phyloP scores from a whole-genome alignment of 2,113 vertebrate genomes.

The Hypanus sabinus region DNA sequence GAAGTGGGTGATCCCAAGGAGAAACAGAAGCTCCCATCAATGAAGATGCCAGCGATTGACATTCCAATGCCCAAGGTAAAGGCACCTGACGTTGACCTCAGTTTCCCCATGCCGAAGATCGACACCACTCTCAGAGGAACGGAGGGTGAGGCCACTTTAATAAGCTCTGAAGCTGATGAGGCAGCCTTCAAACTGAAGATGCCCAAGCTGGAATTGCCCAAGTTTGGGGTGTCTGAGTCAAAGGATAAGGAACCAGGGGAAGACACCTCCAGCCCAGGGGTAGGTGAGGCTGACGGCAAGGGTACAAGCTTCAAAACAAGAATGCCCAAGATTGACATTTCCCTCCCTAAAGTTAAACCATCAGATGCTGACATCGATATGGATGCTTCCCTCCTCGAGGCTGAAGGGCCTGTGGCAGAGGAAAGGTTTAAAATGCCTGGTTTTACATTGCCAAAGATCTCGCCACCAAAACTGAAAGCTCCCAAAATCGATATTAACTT shows the following conservation, averaged over 20 bases:
- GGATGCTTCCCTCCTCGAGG: slow-evolving; percentile 39
- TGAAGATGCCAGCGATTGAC: slow-evolving; percentile 55
- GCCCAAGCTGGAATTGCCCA: slow-evolving; percentile 49
- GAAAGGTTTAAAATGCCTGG: slow-evolving; percentile 50
- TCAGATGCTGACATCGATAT: slow-evolving; percentile 35
- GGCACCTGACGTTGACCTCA: slow-evolving; percentile 48
- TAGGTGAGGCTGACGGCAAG: slow-evolving; percentile 39
- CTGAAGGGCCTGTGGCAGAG: slow-evolving; percentile 45
- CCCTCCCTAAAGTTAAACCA: slow-evolving; percentile 47
- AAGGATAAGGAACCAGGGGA: slow-evolving; percentile 39
- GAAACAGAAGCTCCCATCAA: slow-evolving; percentile 51
- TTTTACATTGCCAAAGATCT: slow-evolving; percentile 47
- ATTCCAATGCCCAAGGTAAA: slow-evolving; percentile 60
- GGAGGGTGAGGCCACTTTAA: slow-evolving; percentile 19
- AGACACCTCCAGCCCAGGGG: background rate
- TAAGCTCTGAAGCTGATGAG: slow-evolving; percentile 38
- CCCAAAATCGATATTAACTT: slow-evolving; percentile 52
- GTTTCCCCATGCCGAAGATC: slow-evolving; percentile 53
- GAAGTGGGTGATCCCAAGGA: slow-evolving; percentile 38
- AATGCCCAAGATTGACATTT: slow-evolving; percentile 48
- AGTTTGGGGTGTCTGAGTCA: slow-evolving; percentile 42
- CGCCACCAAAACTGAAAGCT: slow-evolving; percentile 42
- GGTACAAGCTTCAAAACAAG: slow-evolving; percentile 45
- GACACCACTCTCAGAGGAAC: slow-evolving; percentile 39
- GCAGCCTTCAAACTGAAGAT: slow-evolving; percentile 43